Conservation (phyloP, 2,888 invertebrate genomes). For the Zaprionus lineosus region DNA sequence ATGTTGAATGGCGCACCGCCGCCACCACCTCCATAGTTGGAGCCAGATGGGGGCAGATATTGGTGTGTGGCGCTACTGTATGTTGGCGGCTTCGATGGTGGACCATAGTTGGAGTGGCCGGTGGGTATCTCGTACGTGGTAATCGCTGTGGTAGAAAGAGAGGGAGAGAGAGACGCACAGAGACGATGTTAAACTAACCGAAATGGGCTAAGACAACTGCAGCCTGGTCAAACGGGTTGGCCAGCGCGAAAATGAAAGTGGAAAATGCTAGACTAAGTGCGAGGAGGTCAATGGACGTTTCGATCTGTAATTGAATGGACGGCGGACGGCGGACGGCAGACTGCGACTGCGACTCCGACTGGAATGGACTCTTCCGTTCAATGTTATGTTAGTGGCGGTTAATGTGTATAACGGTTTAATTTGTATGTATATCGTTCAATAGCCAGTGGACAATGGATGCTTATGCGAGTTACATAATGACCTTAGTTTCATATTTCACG, state of each 20-base stretch:
- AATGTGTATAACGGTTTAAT: constrained; percentile 45
- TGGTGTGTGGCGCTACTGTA: constrained; percentile 81
- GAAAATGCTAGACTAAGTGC: constrained; percentile 31
- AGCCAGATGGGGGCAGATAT: constrained; percentile 80
- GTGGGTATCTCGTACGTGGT: constrained; percentile 81
- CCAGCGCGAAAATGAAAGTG: constrained; percentile 64
- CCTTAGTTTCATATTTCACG: constrained; percentile 46
- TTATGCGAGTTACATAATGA: constrained; percentile 48
- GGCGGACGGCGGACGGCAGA: too few relatives aligned
- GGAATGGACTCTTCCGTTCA: constrained; percentile 44
- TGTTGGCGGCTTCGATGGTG: constrained; percentile 81
- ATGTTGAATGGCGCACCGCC: constrained; percentile 79
- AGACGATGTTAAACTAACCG: constrained; percentile 31
- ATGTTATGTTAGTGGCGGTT: constrained; percentile 29
- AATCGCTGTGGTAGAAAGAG: constrained; percentile 70
- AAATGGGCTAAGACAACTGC: constrained; percentile 51
- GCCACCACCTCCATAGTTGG: constrained; percentile 61
- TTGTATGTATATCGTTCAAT: constrained; percentile 38
- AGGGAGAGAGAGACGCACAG: constrained; percentile 9
- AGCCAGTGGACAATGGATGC: constrained; percentile 39
- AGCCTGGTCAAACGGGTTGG: constrained; percentile 55
- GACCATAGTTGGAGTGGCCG: constrained; percentile 81
- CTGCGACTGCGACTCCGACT: not conserved
- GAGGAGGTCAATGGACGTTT: constrained; percentile 56
- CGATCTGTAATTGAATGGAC: constrained; percentile 27